phyloP scores from a whole-genome alignment of 37 sponge, comb jelly and placozoan species.

The Dysidea cf. avara region DNA sequence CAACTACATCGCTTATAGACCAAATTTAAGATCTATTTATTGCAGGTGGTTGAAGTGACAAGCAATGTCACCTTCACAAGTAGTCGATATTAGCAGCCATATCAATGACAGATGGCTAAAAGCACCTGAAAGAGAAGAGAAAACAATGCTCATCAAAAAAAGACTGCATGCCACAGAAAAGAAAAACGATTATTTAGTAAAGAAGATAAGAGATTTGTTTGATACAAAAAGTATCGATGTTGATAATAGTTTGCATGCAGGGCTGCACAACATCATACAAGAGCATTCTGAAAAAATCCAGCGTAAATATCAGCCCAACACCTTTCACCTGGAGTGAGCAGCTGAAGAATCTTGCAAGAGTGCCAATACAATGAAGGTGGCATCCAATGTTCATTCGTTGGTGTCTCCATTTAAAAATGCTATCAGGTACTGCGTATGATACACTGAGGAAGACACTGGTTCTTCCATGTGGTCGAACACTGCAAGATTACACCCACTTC shows the following conservation, averaged over 20 bases:
- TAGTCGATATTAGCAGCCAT: constrained; percentile 11
- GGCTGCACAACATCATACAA: constrained; percentile 22
- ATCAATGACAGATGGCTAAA: constrained; percentile 43
- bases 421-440: no score
- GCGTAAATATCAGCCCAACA: constrained; percentile 14
- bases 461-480: no score
- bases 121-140: constrained; percentile 34
- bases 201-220: constrained; percentile 16
- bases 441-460: no score
- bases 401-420: no score
- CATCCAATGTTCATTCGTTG: constrained; percentile 28
- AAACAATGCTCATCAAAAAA: neutral
- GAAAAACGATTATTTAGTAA: constrained; percentile 12
- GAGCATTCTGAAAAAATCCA: constrained; percentile 6
- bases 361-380: no score
- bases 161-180: constrained; percentile 5
- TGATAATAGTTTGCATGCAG: constrained; percentile 28
- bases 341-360: constrained; percentile 20
- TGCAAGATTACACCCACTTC: no score
- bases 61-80: neutral
- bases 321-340: constrained; percentile 57
- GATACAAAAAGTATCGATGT: constrained; percentile 11
- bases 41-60: constrained; percentile 21
- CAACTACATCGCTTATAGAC: constrained; percentile 39
- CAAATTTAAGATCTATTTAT: constrained; percentile 18